Evolutionary conservation across 2,113 vertebrate species (phyloP), one percentile per base, ranked within the genome.

Genomic region (Siphamia tubifer): DNA sequence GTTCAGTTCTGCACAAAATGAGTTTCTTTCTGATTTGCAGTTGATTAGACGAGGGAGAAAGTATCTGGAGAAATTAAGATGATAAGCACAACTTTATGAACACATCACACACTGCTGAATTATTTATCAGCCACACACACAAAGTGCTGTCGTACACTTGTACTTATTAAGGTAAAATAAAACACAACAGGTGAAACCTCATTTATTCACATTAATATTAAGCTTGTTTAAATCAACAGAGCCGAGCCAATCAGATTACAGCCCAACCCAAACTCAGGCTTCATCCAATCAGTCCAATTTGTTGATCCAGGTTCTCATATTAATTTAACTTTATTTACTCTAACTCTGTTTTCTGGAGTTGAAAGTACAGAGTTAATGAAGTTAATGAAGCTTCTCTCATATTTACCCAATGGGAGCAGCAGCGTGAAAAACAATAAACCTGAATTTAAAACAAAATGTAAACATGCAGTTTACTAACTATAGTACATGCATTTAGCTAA

Each of bases 51-150:
- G 1, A 6, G 20, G 55, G 53, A 68, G 35, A 51, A 9, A 17
- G 30, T 43, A 56, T 35, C 66, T 10, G 3, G 45, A 75, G 55
- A 67, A 56, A 79, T 62, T 2, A 31, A 55, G 32, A 32, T 19
- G 3, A 20, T 40, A 52, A 48, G 24, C 15, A 58, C 15, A 13
- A 36, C 36, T 45, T 66, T 4, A 45, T 68, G 13, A 44, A 25
- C 10, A 43, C 27, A 43, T 23, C n/a, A n/a, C n/a, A 20, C 63
- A 42, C 20, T 5, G 10, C 48, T 30, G 20, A n/a, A 65, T 43
- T 23, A 27, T 44, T 49, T 38, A 66, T 39, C 30, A 9, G 11
- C 13, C 6, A 28, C 8, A 52, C 23, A 15, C n/a, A 21, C 12
- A 9, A 9, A 23, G 28, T 19, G 7, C 12, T 32, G 27, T 20